A percentile compares a stretch with the other conserved stretches of the same genome.
Evolutionary conservation across 1,140 invertebrate genomes (phyloP).

Genomic region (Stratiolaelaps scimitus): DNA sequence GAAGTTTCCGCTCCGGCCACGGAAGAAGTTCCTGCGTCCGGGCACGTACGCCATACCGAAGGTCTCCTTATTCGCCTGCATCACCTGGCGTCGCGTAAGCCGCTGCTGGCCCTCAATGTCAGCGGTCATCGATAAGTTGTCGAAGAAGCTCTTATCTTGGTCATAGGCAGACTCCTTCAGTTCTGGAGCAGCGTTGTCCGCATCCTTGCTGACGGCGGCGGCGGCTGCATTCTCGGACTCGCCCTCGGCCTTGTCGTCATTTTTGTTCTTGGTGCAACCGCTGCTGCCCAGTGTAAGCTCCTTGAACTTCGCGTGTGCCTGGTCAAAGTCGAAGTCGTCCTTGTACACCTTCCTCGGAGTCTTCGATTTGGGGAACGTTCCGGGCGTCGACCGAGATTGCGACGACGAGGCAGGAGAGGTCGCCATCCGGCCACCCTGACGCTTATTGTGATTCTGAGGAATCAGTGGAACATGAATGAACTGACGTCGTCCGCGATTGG

Average conservation of each 20-base stretch:
- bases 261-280: neutral
- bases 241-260: neutral
- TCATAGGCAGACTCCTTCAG: neutral
- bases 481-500: neutral
- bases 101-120: neutral
- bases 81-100: neutral
- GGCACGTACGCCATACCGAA: neutral
- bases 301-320: conserved; percentile 18
- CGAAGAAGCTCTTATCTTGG: neutral
- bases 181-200: no score
- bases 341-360: neutral
- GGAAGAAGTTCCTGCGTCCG: no score
- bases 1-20: no score
- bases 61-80: conserved; percentile 11
- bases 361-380: neutral
- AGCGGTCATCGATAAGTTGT: conserved; percentile 16
- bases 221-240: neutral
- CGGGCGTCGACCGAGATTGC: neutral
- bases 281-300: neutral
- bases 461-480: neutral
- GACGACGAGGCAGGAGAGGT: neutral
- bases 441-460: neutral
- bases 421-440: no score
- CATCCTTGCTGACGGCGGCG: no score
- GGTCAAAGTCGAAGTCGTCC: conserved; percentile 18